Base-by-base conservation (phyloP, 1,140 invertebrate genomes). In the Hycleus phaleratus region DNA sequence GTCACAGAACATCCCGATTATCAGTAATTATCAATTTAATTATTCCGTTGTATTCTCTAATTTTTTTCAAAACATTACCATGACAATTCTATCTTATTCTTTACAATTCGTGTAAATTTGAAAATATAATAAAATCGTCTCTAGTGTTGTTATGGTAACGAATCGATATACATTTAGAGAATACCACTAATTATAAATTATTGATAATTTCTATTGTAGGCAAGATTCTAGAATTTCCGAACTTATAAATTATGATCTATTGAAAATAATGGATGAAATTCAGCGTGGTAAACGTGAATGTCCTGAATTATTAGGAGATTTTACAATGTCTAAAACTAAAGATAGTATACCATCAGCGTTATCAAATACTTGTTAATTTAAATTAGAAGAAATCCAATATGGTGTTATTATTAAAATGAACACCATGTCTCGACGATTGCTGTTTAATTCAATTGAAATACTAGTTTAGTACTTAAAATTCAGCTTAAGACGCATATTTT, bases 201-300 rank as follows among this genome's bases (percentile, higher is more conserved):
- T 32, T 32, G 32, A 32, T 32, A 32, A 32, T n/a, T 62, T 66
- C 48, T 67, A 63, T 77, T 75, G 26, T 74, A 88, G 87, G 64
- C 78, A 91, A 70, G 95, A 99, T 75, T 96, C 95, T 0, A 78
- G 88, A 44, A 89, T 99, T 3, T 82, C 81, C 2, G 91, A 98
- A 63, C 76, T 79, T 56, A 96, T 97, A 49, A 93, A 93, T 70
- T 99, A 97, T 72, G 97, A 99, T 77, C 75, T 99, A 26, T 70
- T 98, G 44, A 87, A 85, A 67, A 85, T 82, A 38, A 82, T 90
- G 24, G 75, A 86, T 66, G 78, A 79, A 18, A 89, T 95, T 25
- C 85, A 89, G 71, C 79, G 80, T 46, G 90, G 90, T 11, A 77
- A 79, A 49, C 71, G 85, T 18, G 71, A 84, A 2, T 91, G 89